Evolutionary conservation across 2,113 vertebrate species (phyloP).

Genomic region (Lophius piscatorius): DNA sequence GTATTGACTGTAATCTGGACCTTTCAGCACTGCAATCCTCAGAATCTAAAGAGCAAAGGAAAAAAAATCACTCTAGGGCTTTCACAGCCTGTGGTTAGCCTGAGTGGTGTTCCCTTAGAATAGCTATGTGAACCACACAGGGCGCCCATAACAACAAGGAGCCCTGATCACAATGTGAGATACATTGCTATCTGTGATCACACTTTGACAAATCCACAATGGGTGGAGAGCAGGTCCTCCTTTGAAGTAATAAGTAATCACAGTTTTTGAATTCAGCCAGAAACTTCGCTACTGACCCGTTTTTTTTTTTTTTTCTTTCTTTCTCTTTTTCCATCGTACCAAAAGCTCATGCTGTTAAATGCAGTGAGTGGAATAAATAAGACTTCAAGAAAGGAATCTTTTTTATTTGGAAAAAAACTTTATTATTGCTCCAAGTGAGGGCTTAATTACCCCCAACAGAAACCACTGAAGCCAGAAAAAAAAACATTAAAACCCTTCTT

Average conservation of each 20-base stretch:
- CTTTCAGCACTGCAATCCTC: slow-evolving; percentile 20
- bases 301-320: too few species aligned
- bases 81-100: slow-evolving; percentile 39
- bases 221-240: slow-evolving; percentile 15
- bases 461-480: too few species aligned
- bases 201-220: slow-evolving; percentile 6
- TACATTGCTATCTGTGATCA: slow-evolving; percentile 20
- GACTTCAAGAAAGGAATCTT: too few species aligned
- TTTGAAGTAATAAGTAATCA: not conserved
- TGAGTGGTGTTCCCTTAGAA: slow-evolving; percentile 35
- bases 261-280: not conserved
- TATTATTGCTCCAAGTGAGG: too few species aligned
- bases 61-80: slow-evolving; percentile 27
- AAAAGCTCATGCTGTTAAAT: too few species aligned
- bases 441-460: too few species aligned
- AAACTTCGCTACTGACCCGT: too few species aligned
- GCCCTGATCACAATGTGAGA: slow-evolving; percentile 9
- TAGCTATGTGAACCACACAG: slow-evolving; percentile 36
- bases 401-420: too few species aligned
- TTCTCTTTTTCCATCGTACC: too few species aligned
- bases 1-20: slow-evolving; percentile 37
- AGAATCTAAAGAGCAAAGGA: slow-evolving; percentile 20
- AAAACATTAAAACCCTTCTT: too few species aligned
- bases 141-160: slow-evolving; percentile 9
- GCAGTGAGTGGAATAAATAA: too few species aligned